Conservation (phyloP, 2,113 vertebrate species). For the Bostrychus sinensis region DNA sequence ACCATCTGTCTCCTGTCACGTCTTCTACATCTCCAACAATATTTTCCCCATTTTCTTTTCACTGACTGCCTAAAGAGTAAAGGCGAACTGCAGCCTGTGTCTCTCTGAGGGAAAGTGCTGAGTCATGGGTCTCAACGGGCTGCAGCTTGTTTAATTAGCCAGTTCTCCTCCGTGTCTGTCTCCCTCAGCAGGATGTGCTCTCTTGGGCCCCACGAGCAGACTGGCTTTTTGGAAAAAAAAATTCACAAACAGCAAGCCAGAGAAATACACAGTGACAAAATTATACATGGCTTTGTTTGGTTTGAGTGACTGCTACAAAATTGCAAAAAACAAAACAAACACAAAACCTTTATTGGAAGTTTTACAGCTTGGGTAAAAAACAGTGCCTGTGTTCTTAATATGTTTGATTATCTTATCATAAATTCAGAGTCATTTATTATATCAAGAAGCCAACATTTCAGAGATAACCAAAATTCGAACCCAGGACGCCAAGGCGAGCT, state of each 20-base stretch:
- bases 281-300: no score
- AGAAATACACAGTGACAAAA: conserved; percentile 1
- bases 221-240: conserved; percentile 19
- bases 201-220: conserved; percentile 30
- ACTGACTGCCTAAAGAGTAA: conserved; percentile 24
- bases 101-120: conserved; percentile 46
- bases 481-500: no score
- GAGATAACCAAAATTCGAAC: no score
- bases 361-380: no score
- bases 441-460: no score
- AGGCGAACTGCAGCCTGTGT: not conserved
- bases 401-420: no score
- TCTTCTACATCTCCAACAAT: conserved; percentile 21
- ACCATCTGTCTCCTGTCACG: conserved; percentile 36
- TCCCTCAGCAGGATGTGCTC: conserved; percentile 51
- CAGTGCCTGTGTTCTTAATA: no score
- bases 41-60: conserved; percentile 17
- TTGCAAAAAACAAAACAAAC: no score
- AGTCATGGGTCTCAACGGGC: conserved; percentile 71
- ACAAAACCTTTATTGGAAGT: no score
- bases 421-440: no score
- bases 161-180: conserved; percentile 56
- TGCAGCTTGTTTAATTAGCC: conserved; percentile 72
- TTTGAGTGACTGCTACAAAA: no score
- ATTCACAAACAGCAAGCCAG: conserved; percentile 22